Base-by-base conservation (phyloP, 1,140 invertebrate species). In the Drosophila bocqueti region DNA sequence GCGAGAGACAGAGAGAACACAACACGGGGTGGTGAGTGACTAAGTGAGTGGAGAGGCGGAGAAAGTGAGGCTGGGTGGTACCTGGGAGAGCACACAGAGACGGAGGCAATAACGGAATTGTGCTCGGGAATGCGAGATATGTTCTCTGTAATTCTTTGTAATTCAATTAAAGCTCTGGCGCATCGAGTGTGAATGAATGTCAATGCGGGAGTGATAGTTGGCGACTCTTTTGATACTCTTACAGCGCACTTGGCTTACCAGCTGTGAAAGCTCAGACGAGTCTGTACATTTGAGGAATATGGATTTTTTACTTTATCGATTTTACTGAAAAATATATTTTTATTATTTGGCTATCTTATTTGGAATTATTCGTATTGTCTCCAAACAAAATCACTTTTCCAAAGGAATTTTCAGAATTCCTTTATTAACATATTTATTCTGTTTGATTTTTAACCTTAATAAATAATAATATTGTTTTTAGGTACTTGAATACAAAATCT, bases 121-220 rank as follows among this genome's bases (percentile, higher is more conserved):
- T 66, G 61, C 46, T 65, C 13, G 47, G 52, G 52, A 50, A 79
- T 82, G 62, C 40, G 29, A 69, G 40, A 52, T 36, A 69, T 46
- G 40, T 55, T 71, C 63, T 71, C 65, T 64, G 64, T 49, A 46
- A 66, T 36, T 59, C 54, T 66, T 58, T 26, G 45, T 69, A 71
- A 71, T 71, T 71, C 67, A 71, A 71, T 67, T 71, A 71, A 38
- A 45, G 62, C 47, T 29, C 67, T 52, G 62, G 67, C 62, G 38
- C 63, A 68, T 46, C 31, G 49, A 46, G 63, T 68, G 63, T 68
- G 63, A 71, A 68, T 68, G 67, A 69, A 57, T 66, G 58, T 66
- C 63, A 63, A 65, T 69, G 67, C 67, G 47, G 67, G 67, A 66
- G 47, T 18, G 47, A 45, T 38, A 68, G 66, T 29, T 24, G 11